Base-by-base conservation (phyloP, 2,888 invertebrate genomes). In the Nysson spinosus region DNA sequence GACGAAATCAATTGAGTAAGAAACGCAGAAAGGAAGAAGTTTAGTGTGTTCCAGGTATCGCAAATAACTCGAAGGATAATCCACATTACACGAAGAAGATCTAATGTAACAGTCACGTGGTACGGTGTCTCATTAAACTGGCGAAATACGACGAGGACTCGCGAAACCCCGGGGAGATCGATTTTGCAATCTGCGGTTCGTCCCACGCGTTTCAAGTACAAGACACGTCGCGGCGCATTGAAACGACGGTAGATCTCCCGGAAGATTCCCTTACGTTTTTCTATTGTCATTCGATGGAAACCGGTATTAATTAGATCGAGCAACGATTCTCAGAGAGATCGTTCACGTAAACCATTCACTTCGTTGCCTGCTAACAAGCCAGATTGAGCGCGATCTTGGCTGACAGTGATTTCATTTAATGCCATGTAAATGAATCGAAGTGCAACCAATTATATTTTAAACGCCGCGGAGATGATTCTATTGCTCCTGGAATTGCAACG, bases 1-100 rank as follows among this genome's bases (percentile, higher is more conserved):
- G 44, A 22, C 4, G 64, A 64, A 61, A 54, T 16, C 2, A 4
- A 26, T 4, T 7, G 3, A 7, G 7, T 43, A 20, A 19, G 11
- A 26, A 12, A 34, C 28, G 4, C 46, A 34, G n/a, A n/a, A n/a
- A 7, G 12, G 39, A 32, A 56, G 51, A 42, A 28, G 24, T 16
- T 19, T 6, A 34, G 40, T 14, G 34, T 52, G 35, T 42, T 40
- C 34, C 22, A 32, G 6, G 20, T 26, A 37, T 50, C 24, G 55
- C 43, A 28, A 30, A 24, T 50, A 52, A 69, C 76, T 66, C 71
- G 67, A 69, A 64, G 69, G 64, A 64, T 72, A 77, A 78, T 78
- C 69, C 68, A 67, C 72, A 70, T 75, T 74, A 68, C 71, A 51
- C 50, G 75, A 70, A 28, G 69, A 69, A 70, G 57, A 49, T 71